Evolutionary conservation across 2,797 vertebrate genomes (phyloP).

Genomic region (Gymnoscopelus braueri): DNA sequence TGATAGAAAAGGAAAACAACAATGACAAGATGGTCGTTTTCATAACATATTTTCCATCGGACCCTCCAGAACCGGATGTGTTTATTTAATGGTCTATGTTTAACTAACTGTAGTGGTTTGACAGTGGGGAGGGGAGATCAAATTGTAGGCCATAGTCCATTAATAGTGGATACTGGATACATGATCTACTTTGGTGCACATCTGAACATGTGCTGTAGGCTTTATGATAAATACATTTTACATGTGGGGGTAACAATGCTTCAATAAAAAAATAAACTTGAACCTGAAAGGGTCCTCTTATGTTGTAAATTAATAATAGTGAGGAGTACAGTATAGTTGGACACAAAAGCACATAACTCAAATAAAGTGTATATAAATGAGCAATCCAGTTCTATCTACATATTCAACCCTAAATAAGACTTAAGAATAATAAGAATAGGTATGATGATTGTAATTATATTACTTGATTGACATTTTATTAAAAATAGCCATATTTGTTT

Average conservation of each 20-base stretch:
- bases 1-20: too few species aligned
- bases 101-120: constrained; percentile 44
- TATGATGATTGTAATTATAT: neutral
- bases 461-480: neutral
- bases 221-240: too few species aligned
- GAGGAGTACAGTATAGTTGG: too few species aligned
- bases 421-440: neutral
- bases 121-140: constrained; percentile 53
- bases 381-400: too few species aligned
- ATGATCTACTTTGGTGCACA: neutral
- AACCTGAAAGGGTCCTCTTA: too few species aligned
- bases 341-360: too few species aligned
- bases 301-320: too few species aligned
- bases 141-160: constrained; percentile 2
- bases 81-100: constrained; percentile 36
- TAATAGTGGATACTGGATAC: constrained; percentile 15
- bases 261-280: too few species aligned
- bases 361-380: too few species aligned
- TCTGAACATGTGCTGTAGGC: too few species aligned
- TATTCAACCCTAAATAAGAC: neutral
- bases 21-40: constrained; percentile 36
- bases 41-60: constrained; percentile 11
- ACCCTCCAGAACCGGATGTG: constrained; percentile 14
- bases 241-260: too few species aligned
- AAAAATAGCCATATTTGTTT: constrained; percentile 12